phyloP scores from a whole-genome alignment of 2,113 vertebrate genomes.

The Oriolus oriolus region DNA sequence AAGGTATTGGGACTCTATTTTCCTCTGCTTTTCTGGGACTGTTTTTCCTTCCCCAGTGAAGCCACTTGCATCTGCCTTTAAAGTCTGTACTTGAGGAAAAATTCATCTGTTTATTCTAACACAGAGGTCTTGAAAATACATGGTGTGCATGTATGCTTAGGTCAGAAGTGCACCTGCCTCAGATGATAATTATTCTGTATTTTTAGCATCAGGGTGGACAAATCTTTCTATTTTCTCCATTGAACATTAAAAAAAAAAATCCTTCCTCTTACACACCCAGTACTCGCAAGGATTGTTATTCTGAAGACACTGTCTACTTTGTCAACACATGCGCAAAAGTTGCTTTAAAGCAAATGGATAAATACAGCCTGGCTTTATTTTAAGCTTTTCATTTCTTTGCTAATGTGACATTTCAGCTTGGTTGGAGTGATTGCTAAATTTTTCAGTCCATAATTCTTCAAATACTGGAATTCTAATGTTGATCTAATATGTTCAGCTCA shows the following conservation, averaged over 20 bases:
- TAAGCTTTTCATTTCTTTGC: neutral
- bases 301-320: neutral
- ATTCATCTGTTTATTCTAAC: neutral
- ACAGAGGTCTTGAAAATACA: constrained; percentile 1
- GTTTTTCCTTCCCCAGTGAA: neutral
- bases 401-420: neutral
- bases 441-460: neutral
- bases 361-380: constrained; percentile 18
- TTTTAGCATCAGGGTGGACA: constrained; percentile 49
- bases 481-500: neutral
- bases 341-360: neutral
- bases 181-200: constrained; percentile 54
- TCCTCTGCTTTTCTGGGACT: neutral
- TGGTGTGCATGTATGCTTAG: neutral
- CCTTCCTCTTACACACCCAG: constrained; percentile 63
- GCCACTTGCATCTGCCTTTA: neutral
- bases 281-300: constrained; percentile 5
- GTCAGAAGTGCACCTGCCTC: constrained; percentile 57
- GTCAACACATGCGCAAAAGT: neutral
- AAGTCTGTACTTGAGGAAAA: neutral
- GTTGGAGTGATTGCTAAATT: neutral
- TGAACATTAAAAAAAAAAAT: neutral
- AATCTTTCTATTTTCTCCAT: constrained; percentile 62
- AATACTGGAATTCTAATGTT: neutral
- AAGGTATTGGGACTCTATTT: neutral